Percentiles rank a stretch among this genome's conserved stretches.
Evolutionary conservation across 2,888 invertebrate species (phyloP).

Genomic region (Cephonodes hylas): DNA sequence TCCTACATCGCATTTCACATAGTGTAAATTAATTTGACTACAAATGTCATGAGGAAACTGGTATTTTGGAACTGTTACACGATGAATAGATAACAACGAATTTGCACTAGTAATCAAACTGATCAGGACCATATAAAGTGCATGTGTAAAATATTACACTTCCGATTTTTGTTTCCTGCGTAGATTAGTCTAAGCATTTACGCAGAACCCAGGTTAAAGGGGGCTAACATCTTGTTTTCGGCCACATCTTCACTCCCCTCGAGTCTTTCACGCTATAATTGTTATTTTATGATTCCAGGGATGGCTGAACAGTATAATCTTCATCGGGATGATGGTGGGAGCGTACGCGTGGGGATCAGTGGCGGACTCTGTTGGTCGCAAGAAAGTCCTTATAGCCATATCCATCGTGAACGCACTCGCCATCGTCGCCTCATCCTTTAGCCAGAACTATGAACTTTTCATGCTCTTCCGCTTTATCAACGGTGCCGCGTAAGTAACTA

Average conservation of each 20-base stretch:
- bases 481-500: conserved; percentile 92
- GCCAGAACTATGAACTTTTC: conserved; percentile 93
- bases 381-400: conserved; percentile 93
- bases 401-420: conserved; percentile 94
- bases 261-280: too few relatives aligned
- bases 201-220: too few relatives aligned
- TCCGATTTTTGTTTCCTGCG: neutral
- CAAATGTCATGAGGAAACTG: conserved; percentile 3
- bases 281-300: conserved; percentile 52
- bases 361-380: conserved; percentile 93
- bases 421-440: conserved; percentile 94
- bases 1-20: conserved; percentile 20
- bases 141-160: neutral
- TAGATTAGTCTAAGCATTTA: too few relatives aligned
- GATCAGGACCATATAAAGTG: neutral
- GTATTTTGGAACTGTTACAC: conserved; percentile 15
- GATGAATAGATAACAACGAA: neutral
- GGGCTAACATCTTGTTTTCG: too few relatives aligned
- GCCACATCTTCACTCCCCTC: too few relatives aligned
- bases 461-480: conserved; percentile 95
- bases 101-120: neutral
- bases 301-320: conserved; percentile 90
- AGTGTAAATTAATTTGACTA: conserved; percentile 24
- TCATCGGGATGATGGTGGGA: conserved; percentile 96
- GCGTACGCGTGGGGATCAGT: conserved; percentile 96